Evolutionary conservation across 2,888 invertebrate genomes (phyloP).

Genomic region (Carabus problematicus): DNA sequence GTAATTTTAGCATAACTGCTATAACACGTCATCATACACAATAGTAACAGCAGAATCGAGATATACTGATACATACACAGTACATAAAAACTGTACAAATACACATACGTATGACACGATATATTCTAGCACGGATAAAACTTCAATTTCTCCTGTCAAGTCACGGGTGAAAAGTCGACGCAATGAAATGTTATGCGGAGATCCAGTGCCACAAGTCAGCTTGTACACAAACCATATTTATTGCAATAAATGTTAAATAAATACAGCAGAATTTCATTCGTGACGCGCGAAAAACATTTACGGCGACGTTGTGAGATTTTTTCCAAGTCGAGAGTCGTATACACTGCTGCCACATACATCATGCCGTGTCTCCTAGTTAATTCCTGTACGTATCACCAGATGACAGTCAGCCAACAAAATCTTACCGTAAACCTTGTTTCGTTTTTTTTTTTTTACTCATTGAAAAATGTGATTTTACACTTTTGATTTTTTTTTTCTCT

Average conservation of each 20-base stretch:
- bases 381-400: conserved; percentile 25
- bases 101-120: conserved; percentile 25
- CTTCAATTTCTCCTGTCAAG: conserved; percentile 13
- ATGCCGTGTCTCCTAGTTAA: conserved; percentile 30
- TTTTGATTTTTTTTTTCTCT: conserved; percentile 25
- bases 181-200: conserved; percentile 1
- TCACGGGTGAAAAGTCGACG: not conserved
- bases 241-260: conserved; percentile 49
- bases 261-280: conserved; percentile 43
- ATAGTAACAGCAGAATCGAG: not conserved
- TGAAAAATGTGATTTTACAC: conserved; percentile 36
- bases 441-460: conserved; percentile 23
- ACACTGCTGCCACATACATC: conserved; percentile 28
- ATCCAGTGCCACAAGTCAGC: not conserved
- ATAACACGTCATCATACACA: conserved; percentile 21
- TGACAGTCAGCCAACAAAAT: conserved; percentile 20
- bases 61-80: not conserved
- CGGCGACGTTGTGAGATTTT: conserved; percentile 25
- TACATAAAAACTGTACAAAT: conserved; percentile 9
- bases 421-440: not conserved
- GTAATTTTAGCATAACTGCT: conserved; percentile 17
- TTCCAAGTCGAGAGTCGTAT: conserved; percentile 18
- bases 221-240: conserved; percentile 49
- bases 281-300: conserved; percentile 37
- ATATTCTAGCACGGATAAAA: conserved; percentile 22